Evolutionary conservation across 2,888 invertebrate species (phyloP).

Genomic region (Paralinhomoeus sp.): DNA sequence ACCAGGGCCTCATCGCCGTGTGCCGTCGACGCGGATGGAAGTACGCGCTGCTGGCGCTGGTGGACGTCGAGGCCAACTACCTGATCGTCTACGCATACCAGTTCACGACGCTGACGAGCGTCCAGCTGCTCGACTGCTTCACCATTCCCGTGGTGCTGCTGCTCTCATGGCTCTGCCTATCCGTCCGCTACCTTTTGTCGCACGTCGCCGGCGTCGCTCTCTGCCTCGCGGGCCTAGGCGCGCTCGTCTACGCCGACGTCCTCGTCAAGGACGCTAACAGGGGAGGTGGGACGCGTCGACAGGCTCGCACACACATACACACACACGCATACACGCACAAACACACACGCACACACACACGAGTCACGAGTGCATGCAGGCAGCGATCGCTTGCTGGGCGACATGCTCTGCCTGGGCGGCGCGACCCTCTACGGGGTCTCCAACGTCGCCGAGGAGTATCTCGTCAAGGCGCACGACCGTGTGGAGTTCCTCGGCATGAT

Average conservation of each 20-base stretch:
- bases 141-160: conserved; percentile 57
- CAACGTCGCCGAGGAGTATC: conserved; percentile 54
- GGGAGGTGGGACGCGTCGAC: too few relatives aligned
- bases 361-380: conserved; percentile 35
- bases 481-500: conserved; percentile 58
- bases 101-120: conserved; percentile 46
- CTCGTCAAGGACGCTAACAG: background rate
- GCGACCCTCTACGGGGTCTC: conserved; percentile 54
- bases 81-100: conserved; percentile 55
- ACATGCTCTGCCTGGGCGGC: conserved; percentile 53
- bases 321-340: too few relatives aligned
- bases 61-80: conserved; percentile 68
- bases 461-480: conserved; percentile 50
- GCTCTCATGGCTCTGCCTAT: conserved; percentile 50
- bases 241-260: conserved; percentile 55
- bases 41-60: conserved; percentile 47
- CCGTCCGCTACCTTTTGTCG: conserved; percentile 42
- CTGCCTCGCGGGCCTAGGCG: conserved; percentile 55
- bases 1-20: conserved; percentile 37
- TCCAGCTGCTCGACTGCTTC: conserved; percentile 59
- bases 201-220: conserved; percentile 55
- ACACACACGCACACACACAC: too few relatives aligned
- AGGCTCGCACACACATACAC: too few relatives aligned
- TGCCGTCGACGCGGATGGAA: conserved; percentile 50
- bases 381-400: conserved; percentile 53